A percentile compares a stretch with the other conserved stretches of the same genome.
Conservation (phyloP, 2,797 vertebrate species). For the Danio aesculapii region DNA sequence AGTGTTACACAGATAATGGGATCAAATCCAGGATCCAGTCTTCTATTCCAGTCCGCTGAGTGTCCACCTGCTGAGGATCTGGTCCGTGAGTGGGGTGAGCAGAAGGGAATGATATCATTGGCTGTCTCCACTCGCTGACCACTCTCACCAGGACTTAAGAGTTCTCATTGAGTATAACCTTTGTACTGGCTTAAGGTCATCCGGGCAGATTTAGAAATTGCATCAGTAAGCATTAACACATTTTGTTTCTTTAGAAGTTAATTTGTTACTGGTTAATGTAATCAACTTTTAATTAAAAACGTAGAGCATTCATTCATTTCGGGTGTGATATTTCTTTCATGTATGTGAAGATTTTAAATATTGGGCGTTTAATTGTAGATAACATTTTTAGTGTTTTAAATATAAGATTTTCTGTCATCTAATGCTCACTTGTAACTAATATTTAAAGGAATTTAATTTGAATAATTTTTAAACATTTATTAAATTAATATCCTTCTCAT, state of each 20-base stretch:
- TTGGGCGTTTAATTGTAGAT: constrained; percentile 9
- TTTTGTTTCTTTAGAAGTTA: neutral
- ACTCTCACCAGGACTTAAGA: constrained; percentile 23
- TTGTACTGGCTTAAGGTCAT: constrained; percentile 21
- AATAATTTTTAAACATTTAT: too few species aligned
- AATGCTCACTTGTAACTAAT: neutral
- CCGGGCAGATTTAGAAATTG: constrained; percentile 1
- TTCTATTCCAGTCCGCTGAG: constrained; percentile 8
- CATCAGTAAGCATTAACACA: neutral
- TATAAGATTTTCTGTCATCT: neutral
- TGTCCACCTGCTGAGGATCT: constrained; percentile 65
- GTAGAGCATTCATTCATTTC: neutral
- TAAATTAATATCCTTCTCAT: too few species aligned
- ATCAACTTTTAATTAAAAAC: neutral
- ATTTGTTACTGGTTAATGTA: neutral
- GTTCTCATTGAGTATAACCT: constrained; percentile 49
- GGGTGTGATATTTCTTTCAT: neutral
- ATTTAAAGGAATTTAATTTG: too few species aligned
- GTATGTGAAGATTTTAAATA: neutral
- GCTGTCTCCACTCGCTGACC: constrained; percentile 60
- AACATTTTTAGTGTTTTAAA: neutral
- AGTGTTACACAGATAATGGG: constrained; percentile 30
- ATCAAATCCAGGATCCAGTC: constrained; percentile 37
- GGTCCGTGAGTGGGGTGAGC: constrained; percentile 75
- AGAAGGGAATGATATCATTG: constrained; percentile 70